Evolutionary conservation across 2,888 invertebrate genomes (phyloP).

Genomic region (Lissonota sp.): DNA sequence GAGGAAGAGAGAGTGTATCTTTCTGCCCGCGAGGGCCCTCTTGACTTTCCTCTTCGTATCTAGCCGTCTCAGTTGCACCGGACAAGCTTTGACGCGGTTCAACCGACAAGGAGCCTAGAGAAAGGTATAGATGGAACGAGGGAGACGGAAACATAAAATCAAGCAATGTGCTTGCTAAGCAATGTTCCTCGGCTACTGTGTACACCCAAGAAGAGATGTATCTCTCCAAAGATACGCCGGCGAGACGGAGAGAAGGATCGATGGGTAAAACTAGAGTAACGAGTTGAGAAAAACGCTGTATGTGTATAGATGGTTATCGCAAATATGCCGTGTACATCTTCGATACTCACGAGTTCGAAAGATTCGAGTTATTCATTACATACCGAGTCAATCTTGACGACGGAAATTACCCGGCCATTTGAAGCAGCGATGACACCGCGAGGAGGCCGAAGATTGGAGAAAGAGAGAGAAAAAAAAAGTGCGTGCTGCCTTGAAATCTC

Average conservation of each 20-base stretch:
- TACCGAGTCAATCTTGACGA: conserved; percentile 15
- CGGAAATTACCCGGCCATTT: not conserved
- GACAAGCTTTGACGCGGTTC: conserved; percentile 66
- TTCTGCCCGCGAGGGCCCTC: conserved; percentile 57
- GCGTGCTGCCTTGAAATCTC: not conserved
- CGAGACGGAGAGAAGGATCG: not conserved
- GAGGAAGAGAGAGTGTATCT: conserved; percentile 4
- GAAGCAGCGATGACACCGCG: too few relatives aligned
- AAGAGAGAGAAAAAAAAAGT: not conserved
- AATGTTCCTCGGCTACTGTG: conserved; percentile 31
- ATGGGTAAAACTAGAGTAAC: conserved; percentile 28
- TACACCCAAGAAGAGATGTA: conserved; percentile 19
- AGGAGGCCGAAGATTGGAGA: not conserved
- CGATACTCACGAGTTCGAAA: not conserved
- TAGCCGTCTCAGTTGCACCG: conserved; percentile 61
- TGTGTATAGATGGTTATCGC: conserved; percentile 20
- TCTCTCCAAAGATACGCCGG: not conserved
- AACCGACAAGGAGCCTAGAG: conserved; percentile 44
- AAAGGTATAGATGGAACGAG: conserved; percentile 47
- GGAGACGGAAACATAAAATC: conserved; percentile 61
- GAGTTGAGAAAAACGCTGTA: conserved; percentile 7
- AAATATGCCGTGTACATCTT: not conserved
- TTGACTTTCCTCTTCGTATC: conserved; percentile 63
- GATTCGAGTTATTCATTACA: conserved; percentile 26
- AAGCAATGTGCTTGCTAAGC: conserved; percentile 25